Percentiles rank a stretch among this genome's conserved stretches.
Conservation (phyloP, 2,797 vertebrate species). For the Centropyge bicolor region DNA sequence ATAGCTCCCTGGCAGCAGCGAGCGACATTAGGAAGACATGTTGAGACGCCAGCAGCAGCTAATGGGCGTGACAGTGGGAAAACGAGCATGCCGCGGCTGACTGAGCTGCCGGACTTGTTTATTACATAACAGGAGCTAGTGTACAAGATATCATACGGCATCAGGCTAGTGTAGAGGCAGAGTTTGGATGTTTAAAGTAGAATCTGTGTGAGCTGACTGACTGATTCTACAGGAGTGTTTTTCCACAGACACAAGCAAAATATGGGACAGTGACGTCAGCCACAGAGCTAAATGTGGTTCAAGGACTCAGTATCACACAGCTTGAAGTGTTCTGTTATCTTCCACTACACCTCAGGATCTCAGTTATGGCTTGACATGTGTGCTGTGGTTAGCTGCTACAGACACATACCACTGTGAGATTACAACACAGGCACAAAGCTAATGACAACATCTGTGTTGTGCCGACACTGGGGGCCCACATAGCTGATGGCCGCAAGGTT, state of each 20-base stretch:
- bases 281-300: background rate
- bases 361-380: background rate
- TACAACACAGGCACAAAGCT: slow-evolving; percentile 2
- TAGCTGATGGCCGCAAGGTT: slow-evolving; percentile 5
- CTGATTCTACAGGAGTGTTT: background rate
- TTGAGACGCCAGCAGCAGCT: slow-evolving; percentile 20
- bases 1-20: slow-evolving; percentile 66
- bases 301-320: background rate
- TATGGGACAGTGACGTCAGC: background rate
- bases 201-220: background rate
- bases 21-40: slow-evolving; percentile 26
- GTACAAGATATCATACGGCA: no score
- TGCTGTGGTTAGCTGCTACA: background rate
- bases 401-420: slow-evolving; percentile 15
- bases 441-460: background rate
- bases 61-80: slow-evolving; percentile 14
- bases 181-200: background rate
- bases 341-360: background rate
- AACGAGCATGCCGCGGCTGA: background rate
- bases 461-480: background rate
- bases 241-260: background rate
- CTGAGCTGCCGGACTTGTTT: slow-evolving; percentile 38
- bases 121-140: slow-evolving; percentile 23
- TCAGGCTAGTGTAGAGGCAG: background rate
- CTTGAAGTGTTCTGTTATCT: slow-evolving; percentile 7